Base-by-base conservation (phyloP, 1,140 invertebrate genomes). In the Drosophila yakuba region DNA sequence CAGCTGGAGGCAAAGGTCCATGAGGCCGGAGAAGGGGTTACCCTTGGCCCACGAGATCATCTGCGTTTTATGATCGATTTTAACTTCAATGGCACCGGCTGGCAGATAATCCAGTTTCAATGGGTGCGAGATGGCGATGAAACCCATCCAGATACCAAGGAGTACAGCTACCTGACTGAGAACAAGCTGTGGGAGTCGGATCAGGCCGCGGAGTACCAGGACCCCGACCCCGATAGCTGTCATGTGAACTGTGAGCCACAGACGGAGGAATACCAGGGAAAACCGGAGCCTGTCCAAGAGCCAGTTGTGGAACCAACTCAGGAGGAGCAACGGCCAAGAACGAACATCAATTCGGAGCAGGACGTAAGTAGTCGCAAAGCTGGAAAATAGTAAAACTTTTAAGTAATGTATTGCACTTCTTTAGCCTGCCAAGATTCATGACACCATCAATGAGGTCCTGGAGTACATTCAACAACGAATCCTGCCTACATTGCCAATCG, bases 21-120 rank as follows among this genome's bases (percentile, higher is more conserved):
- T 25, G 45, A 66, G 28, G 80, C 61, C 0, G 44, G 48, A 0
- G 79, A 67, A 2, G 32, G 55, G 7, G 66, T 89, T 0, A 41
- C 58, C 0, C 59, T 91, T 17, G 86, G 90, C 8, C 86, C 90
- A 0, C 73, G 81, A 3, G 90, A 91, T 74, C 90, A 89, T 59
- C 58, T 91, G 12, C 90, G 90, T 25, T 91, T 91, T 20, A 83
- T 91, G 82, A 80, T 91, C 23, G 90, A 91, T 56, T 91, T 91
- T 43, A 91, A 91, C 48, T 91, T 71, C 41, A 91, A 91, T 28
- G 83, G 83, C 58, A 91, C 72, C 2, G 90, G 90, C 36, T 92
- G 91, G 91, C 81, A 91, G 52, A 81, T 91, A 0, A 79, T 92
- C 2, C 76, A 92, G 25, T 92, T 92, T 12, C 71, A 92, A 12